Evolutionary conservation across 1,140 invertebrate genomes (phyloP), one percentile per base, ranked within the genome.

Genomic region (Drosophila bifasciata): DNA sequence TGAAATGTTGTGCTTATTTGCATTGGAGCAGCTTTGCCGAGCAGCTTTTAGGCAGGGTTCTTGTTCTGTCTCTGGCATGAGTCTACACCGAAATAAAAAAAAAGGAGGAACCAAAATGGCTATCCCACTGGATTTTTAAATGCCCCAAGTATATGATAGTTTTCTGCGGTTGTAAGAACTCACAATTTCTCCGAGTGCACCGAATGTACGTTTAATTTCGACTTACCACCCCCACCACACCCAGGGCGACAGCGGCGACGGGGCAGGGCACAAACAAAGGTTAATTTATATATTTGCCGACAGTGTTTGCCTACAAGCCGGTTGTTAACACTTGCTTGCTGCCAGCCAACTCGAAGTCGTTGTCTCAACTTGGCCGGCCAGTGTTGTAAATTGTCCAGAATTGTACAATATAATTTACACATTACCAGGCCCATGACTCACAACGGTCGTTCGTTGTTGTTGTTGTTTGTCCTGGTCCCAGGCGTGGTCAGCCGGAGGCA

Each of bases 341-440:
- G 23, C 76, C 52, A 45, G 45, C 52, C 62, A 61, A 75, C 75
- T 59, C 56, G 56, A 61, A 75, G 79, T 59, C 56, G 56, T 72
- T 69, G 51, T 15, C 32, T 36, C 32, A 50, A 60, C 53, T 63
- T 15, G 21, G 81, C 53, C 63, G 21, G 81, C 53, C 63, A 52
- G 57, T 66, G 76, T 69, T 89, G 84, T 89, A 88, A 88, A 89
- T 88, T 84, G 79, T 89, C 76, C 78, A 46, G 84, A 79, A 90
- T 90, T 88, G 75, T 74, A 86, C 51, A 71, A 90, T 77, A 90
- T 83, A 90, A 90, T 86, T 90, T 83, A 81, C 80, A 86, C 88
- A 79, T 83, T 90, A 83, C 75, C 79, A 73, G 71, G 55, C 62
- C 68, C 76, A 89, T 86, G 81, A 85, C 68, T 89, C 74, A 80